Conservation (phyloP, 2,888 invertebrate genomes). For the Sminthurinus aureus region DNA sequence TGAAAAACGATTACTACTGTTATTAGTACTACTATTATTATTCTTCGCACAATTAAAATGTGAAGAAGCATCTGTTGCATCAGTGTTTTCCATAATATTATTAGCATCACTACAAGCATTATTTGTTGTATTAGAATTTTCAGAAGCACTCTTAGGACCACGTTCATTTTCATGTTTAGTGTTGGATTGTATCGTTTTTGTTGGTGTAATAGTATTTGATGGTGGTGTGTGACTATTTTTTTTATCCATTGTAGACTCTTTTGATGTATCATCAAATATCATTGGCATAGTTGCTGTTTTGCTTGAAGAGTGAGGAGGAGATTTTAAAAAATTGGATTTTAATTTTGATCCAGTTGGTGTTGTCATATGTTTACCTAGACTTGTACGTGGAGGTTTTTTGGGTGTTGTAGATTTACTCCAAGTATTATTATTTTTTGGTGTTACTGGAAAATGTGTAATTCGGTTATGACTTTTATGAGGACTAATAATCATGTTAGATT, state of each 20-base stretch:
- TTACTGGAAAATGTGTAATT: neutral
- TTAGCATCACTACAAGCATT: neutral
- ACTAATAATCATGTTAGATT: neutral
- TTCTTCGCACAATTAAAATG: neutral
- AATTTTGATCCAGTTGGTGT: neutral
- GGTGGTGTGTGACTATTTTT: neutral
- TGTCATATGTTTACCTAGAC: neutral
- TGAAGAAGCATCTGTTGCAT: neutral
- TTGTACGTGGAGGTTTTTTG: constrained; percentile 31
- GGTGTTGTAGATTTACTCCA: neutral
- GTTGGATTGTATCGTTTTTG: neutral
- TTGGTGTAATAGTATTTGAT: neutral
- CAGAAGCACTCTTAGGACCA: neutral
- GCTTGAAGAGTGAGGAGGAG: neutral
- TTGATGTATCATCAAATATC: neutral
- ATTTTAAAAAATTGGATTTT: neutral
- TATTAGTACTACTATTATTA: neutral
- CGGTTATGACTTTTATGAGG: neutral
- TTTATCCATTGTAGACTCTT: no score
- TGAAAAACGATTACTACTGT: neutral
- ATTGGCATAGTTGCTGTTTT: neutral
- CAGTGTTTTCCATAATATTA: neutral
- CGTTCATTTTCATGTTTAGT: neutral
- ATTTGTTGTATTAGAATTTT: neutral
- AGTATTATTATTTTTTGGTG: neutral